Base-by-base conservation (phyloP, 2,113 vertebrate species). In the Arenaria interpres region DNA sequence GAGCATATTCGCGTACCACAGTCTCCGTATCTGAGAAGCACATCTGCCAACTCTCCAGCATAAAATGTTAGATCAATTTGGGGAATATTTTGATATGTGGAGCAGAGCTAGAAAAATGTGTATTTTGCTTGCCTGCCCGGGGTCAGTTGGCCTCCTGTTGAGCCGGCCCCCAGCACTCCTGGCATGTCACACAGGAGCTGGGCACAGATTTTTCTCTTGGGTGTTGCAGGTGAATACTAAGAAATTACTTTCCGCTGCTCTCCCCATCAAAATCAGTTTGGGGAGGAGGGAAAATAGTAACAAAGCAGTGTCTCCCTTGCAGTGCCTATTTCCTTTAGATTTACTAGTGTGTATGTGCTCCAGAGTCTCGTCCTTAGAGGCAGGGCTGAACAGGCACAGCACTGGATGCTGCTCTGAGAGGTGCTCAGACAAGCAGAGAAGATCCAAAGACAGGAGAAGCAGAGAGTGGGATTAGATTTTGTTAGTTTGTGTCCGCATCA, bases 151-250 rank as follows among this genome's bases (percentile, higher is more conserved):
- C 78, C 43, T 72, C 57, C 39, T 57, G 41, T 78, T 62, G 76
- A 60, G 59, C 41, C 94, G 93, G 96, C 90, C 94, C 66, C 60
- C 85, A 97, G 97, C 97, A 98, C 98, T 98, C 98, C 98, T 94
- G 82, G 97, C 97, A 96, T 96, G 59, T 91, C 93, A 97, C 95
- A 63, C 96, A 94, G 97, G 98, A 98, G 98, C 97, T 98, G 97
- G 93, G 95, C 94, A 97, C 5, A 94, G 97, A 91, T 96, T 97
- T 98, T 98, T 98, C 98, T 98, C 98, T 98, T 77, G 98, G 98
- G 97, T 98, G 96, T 95, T 97, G 98, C 98, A 98, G 98, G 98
- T 98, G 98, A 99, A 98, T 98, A 97, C 98, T 98, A 98, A 97
- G 98, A 97, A 68, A 75, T 28, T 48, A 33, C 18, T 63, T 50